Percentiles rank a stretch among this genome's conserved stretches.
Evolutionary conservation across 2,888 invertebrate species (phyloP).

Genomic region (Caenorhabditis virilis): DNA sequence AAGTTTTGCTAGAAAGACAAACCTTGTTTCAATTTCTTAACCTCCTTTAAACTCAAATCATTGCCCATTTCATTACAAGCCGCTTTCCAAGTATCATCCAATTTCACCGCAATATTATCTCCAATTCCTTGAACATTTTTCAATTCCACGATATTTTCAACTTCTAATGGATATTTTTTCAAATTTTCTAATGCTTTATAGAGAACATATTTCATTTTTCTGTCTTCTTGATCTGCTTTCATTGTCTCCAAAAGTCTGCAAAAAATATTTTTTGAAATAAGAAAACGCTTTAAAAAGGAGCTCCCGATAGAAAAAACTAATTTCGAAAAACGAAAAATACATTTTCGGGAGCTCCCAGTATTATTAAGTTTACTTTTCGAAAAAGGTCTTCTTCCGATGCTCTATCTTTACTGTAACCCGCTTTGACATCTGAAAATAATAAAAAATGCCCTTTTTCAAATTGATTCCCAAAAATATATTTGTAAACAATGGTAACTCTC

Average conservation of each 20-base stretch:
- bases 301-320: neutral
- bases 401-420: constrained; percentile 53
- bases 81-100: constrained; percentile 55
- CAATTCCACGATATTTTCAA: constrained; percentile 56
- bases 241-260: constrained; percentile 49
- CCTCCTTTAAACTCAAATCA: constrained; percentile 17
- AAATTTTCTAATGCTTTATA: constrained; percentile 58
- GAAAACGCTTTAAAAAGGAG: too few species aligned
- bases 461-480: too few species aligned
- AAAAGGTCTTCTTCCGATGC: constrained; percentile 56
- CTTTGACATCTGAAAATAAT: constrained; percentile 11
- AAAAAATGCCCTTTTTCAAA: too few species aligned
- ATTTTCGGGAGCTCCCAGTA: too few species aligned
- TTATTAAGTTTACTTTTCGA: constrained; percentile 40
- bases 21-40: constrained; percentile 20
- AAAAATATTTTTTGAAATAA: constrained; percentile 3
- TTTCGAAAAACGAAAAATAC: neutral
- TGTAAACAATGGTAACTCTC: too few species aligned
- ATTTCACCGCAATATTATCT: constrained; percentile 58
- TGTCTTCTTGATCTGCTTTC: constrained; percentile 47
- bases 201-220: constrained; percentile 47
- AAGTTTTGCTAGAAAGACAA: neutral
- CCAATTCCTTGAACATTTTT: constrained; percentile 63
- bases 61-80: constrained; percentile 13
- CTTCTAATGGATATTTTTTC: constrained; percentile 54